These are phyloP conservation scores for Aphidoletes aphidimyza DNA, from an alignment of 2,888 invertebrate species.

Conservation along the genomic window DNA sequence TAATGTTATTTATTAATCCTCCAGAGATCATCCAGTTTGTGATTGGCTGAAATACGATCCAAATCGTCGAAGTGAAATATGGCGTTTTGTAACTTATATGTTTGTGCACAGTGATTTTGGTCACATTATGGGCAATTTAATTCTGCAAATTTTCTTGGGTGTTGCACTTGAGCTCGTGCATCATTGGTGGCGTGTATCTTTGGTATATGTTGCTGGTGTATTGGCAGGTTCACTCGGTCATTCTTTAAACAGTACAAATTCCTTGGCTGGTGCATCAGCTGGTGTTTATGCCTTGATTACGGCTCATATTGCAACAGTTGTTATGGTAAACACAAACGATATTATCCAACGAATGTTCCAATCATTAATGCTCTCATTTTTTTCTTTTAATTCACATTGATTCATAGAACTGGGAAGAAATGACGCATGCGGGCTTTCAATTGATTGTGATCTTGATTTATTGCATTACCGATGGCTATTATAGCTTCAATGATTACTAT, in stretches of 20 bases:
- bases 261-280: constrained; percentile 92
- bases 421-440: constrained; percentile 92
- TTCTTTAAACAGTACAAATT: constrained; percentile 82
- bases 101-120: constrained; percentile 91
- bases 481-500: constrained; percentile 93
- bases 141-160: constrained; percentile 92
- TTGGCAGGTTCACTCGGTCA: constrained; percentile 86
- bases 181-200: constrained; percentile 89
- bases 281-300: constrained; percentile 95
- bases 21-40: too few relatives aligned
- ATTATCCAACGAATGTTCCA: not conserved
- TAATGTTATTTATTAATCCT: too few relatives aligned
- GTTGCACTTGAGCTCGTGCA: constrained; percentile 92
- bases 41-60: too few relatives aligned
- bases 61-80: constrained; percentile 82
- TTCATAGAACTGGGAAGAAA: constrained; percentile 92
- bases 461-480: constrained; percentile 83
- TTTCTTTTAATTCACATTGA: too few relatives aligned
- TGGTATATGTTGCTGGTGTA: constrained; percentile 86
- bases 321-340: constrained; percentile 70
- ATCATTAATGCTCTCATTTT: not conserved
- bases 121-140: constrained; percentile 89
- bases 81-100: constrained; percentile 96
- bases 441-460: constrained; percentile 84
- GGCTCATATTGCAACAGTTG: constrained; percentile 91